Evolutionary conservation across 2,797 vertebrate genomes (phyloP).

Genomic region (Sphaeramia orbicularis): DNA sequence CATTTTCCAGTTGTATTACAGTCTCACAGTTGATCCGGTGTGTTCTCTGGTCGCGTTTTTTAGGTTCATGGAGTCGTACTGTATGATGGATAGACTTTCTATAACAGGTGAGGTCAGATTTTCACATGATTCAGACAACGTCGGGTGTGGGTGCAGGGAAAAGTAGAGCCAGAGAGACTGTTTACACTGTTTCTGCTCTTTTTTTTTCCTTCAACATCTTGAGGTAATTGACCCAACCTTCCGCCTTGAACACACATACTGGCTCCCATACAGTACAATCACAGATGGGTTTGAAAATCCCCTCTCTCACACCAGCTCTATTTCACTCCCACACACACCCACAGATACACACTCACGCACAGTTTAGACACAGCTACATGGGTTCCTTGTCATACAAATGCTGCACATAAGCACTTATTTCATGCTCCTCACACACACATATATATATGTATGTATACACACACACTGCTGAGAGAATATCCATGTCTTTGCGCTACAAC

Average conservation of each 20-base stretch:
- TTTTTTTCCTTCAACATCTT: slow-evolving; percentile 77
- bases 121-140: slow-evolving; percentile 41
- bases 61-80: slow-evolving; percentile 26
- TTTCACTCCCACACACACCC: slow-evolving; percentile 30
- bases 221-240: slow-evolving; percentile 78
- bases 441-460: not conserved
- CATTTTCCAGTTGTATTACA: slow-evolving; percentile 13
- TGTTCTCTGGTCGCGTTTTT: slow-evolving; percentile 15
- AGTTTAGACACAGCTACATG: slow-evolving; percentile 50
- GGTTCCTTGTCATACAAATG: slow-evolving; percentile 41
- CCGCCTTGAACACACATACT: slow-evolving; percentile 50
- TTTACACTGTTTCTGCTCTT: slow-evolving; percentile 63
- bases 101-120: slow-evolving; percentile 47
- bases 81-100: slow-evolving; percentile 39
- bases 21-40: not conserved
- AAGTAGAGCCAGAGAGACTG: slow-evolving; percentile 21
- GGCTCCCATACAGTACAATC: slow-evolving; percentile 37
- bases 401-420: slow-evolving; percentile 44
- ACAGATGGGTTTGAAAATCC: slow-evolving; percentile 67
- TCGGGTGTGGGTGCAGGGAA: slow-evolving; percentile 48
- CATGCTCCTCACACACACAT: slow-evolving; percentile 21
- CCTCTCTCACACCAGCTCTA: slow-evolving; percentile 36
- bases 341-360: slow-evolving; percentile 11
- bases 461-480: slow-evolving; percentile 61
- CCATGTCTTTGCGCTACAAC: slow-evolving; percentile 72